Base-by-base conservation (phyloP, 2,888 invertebrate species). In the Cabera pusaria region DNA sequence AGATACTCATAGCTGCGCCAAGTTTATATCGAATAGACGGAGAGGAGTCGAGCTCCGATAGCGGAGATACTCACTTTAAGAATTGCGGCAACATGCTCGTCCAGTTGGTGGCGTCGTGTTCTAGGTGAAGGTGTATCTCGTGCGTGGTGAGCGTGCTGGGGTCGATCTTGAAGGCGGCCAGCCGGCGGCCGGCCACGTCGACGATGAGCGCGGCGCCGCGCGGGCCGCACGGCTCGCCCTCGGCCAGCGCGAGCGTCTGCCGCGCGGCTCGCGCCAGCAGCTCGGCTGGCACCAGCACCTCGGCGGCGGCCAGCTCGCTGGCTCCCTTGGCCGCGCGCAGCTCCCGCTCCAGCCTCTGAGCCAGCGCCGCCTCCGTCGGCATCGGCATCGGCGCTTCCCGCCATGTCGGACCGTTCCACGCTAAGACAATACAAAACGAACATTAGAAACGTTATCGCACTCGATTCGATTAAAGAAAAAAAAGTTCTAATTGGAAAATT, bases 51-150 rank as follows among this genome's bases (percentile, higher is more conserved):
- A n/a, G n/a, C n/a, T n/a, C n/a, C n/a, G n/a, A n/a, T n/a, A n/a
- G n/a, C n/a, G n/a, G n/a, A n/a, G n/a, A n/a, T n/a, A 93, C 95
- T 94, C 85, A 96, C 96, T 96, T 96, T 83, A 97, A 91, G 84
- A 97, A 95, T 82, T 96, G 96, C 79, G 96, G 96, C 83, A 97
- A 90, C 72, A 95, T 91, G 62, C 94, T 93, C 59, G 94, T 95
- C 97, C 97, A 97, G 71, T 95, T 94, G 62, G 95, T 93, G 44
- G 93, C 92, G 70, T 96, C 95, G 75, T 96, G 96, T 77, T 95
- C 95, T 57, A 97, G 90, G 31, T 96, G 97, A 54, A 97, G 90
- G 83, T 95, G 95, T 62, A 97, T 91, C 84, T 97, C 97, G 79
- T 97, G 97, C 47, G 97, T 97, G 46, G 97, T 95, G 29, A 97